A percentile compares a stretch with the other conserved stretches of the same genome.
These are phyloP conservation scores for Sylvicapra grimmia DNA, from an alignment of 2,113 vertebrate species.

Conservation along the genomic window DNA sequence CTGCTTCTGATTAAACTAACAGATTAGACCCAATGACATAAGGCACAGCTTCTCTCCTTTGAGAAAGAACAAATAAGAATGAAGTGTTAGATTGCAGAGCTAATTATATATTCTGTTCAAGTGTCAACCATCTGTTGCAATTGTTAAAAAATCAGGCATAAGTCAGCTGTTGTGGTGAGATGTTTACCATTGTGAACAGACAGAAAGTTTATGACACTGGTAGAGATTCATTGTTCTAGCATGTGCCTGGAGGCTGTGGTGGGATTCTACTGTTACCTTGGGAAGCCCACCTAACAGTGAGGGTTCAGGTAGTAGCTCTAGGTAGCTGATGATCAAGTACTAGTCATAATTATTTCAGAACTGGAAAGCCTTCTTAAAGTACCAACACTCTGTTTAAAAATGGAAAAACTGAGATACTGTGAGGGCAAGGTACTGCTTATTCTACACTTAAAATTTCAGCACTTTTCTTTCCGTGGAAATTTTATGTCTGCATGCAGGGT, in stretches of 20 bases:
- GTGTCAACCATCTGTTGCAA: slow-evolving; percentile 63
- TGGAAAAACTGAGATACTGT: background rate
- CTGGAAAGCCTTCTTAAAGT: background rate
- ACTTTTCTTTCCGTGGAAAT: background rate
- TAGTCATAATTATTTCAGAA: background rate
- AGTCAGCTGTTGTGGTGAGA: slow-evolving; percentile 40
- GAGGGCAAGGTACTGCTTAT: background rate
- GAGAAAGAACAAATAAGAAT: slow-evolving; percentile 64
- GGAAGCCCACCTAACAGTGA: background rate
- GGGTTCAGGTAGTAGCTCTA: background rate
- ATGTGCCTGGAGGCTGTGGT: background rate
- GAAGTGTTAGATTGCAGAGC: slow-evolving; percentile 62
- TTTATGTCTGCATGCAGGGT: background rate
- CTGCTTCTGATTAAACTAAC: slow-evolving; percentile 62
- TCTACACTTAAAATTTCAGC: background rate
- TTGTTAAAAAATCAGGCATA: slow-evolving; percentile 60
- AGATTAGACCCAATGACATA: slow-evolving; percentile 63
- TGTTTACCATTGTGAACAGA: slow-evolving; percentile 56
- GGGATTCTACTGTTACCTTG: background rate
- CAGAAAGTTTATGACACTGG: slow-evolving; percentile 18
- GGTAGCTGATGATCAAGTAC: background rate
- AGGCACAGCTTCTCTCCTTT: slow-evolving; percentile 52
- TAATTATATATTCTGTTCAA: slow-evolving; percentile 63
- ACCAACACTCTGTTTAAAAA: background rate
- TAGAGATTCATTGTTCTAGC: background rate